Evolutionary conservation across 2,113 vertebrate genomes (phyloP).

Genomic region (Arizona elegans): DNA sequence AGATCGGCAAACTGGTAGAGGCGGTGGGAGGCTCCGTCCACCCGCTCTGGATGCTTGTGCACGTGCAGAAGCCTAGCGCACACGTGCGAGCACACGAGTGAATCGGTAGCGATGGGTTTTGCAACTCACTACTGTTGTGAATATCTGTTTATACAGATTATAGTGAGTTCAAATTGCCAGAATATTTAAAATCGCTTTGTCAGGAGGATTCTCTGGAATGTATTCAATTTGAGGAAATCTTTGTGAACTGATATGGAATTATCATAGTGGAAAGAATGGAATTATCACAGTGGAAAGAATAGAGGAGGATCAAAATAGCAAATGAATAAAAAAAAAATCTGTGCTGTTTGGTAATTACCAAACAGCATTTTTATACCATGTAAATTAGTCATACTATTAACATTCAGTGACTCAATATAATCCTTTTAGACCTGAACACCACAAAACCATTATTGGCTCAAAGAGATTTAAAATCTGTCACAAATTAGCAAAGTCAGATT

Average conservation of each 20-base stretch:
- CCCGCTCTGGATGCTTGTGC: no score
- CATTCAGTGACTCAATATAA: background rate
- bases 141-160: background rate
- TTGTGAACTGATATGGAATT: fast-evolving
- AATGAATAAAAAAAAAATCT: background rate
- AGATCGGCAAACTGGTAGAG: no score
- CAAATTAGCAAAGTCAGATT: background rate
- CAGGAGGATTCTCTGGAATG: background rate
- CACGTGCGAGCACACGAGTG: no score
- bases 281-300: background rate
- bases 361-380: background rate
- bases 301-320: background rate
- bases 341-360: background rate
- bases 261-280: background rate
- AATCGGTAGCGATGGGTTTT: no score
- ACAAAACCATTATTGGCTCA: background rate
- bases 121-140: background rate
- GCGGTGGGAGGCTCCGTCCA: no score
- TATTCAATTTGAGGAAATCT: background rate
- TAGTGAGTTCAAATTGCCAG: background rate
- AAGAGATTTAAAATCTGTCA: background rate
- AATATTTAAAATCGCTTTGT: background rate
- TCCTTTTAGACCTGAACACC: background rate
- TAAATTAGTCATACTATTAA: constrained; percentile 8
- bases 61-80: no score